A percentile compares a stretch with the other conserved stretches of the same genome.
Conservation (phyloP, 2,113 vertebrate species). For the Gulo gulo region DNA sequence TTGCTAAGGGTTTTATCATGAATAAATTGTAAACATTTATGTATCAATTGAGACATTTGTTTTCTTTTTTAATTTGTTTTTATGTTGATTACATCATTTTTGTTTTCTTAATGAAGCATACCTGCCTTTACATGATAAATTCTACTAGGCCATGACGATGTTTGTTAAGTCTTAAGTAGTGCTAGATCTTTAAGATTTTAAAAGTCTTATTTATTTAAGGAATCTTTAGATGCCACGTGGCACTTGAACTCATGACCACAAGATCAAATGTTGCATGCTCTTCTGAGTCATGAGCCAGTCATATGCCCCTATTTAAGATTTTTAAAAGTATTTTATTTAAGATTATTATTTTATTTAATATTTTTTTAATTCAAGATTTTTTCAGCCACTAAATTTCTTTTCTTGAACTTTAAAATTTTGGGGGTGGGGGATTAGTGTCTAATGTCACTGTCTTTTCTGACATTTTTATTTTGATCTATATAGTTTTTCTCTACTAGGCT, state of each 20-base stretch:
- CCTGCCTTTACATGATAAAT: background rate
- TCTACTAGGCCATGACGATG: background rate
- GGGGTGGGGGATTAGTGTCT: background rate
- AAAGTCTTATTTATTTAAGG: background rate
- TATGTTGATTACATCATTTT: background rate
- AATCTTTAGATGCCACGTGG: background rate
- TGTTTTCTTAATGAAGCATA: background rate
- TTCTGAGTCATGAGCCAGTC: background rate
- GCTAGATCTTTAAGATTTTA: background rate
- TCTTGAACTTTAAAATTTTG: background rate
- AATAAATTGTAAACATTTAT: background rate
- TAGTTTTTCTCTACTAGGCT: background rate
- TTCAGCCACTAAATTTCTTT: background rate
- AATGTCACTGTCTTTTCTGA: background rate
- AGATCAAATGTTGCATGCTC: background rate
- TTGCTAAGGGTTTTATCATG: background rate
- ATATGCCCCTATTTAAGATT: background rate
- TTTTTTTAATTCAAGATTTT: background rate
- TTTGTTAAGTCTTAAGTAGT: background rate
- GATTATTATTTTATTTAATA: background rate
- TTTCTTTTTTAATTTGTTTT: background rate
- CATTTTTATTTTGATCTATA: background rate
- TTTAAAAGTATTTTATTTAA: background rate
- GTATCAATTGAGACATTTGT: background rate
- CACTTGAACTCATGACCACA: background rate